Conservation (phyloP, 92 coral and sea anemone genomes). For the Muricea muricata region DNA sequence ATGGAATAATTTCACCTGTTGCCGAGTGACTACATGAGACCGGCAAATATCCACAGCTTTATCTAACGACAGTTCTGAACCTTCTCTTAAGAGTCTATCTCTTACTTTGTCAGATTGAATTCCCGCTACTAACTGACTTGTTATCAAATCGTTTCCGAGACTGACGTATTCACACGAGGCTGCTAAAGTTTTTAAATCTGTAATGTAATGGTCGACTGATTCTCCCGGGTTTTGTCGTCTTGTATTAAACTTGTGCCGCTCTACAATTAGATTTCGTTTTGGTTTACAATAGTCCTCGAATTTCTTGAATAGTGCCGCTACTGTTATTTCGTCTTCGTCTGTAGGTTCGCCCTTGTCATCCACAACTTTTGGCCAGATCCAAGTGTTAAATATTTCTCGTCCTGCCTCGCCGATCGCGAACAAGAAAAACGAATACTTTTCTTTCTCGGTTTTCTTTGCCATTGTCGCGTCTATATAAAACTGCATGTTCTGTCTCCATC, state of each 20-base stretch:
- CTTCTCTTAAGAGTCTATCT: constrained; percentile 14
- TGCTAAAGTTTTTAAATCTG: constrained; percentile 10
- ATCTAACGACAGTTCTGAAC: background rate
- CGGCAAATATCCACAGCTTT: background rate
- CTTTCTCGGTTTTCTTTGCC: constrained; percentile 20
- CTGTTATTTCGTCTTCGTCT: constrained; percentile 34
- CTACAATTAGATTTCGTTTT: constrained; percentile 17
- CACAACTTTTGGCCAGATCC: constrained; percentile 20
- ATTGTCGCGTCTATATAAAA: constrained; percentile 22
- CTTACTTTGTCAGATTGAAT: background rate
- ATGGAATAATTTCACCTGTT: background rate
- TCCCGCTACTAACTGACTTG: too few relatives aligned
- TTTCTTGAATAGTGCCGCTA: constrained; percentile 13
- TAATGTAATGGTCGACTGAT: constrained; percentile 31
- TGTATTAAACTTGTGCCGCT: constrained; percentile 16
- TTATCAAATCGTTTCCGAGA: too few relatives aligned
- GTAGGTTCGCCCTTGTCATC: constrained; percentile 24
- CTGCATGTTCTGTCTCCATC: constrained; percentile 29
- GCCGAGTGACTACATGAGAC: background rate
- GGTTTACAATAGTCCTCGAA: constrained; percentile 26
- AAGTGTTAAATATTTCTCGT: constrained; percentile 28
- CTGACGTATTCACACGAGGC: constrained; percentile 1
- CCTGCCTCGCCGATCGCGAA: background rate
- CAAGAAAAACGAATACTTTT: background rate
- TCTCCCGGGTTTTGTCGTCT: constrained; percentile 30